These are phyloP conservation scores for Porphyrio hochstetteri DNA, from an alignment of 2,113 vertebrate species.

Conservation along the genomic window DNA sequence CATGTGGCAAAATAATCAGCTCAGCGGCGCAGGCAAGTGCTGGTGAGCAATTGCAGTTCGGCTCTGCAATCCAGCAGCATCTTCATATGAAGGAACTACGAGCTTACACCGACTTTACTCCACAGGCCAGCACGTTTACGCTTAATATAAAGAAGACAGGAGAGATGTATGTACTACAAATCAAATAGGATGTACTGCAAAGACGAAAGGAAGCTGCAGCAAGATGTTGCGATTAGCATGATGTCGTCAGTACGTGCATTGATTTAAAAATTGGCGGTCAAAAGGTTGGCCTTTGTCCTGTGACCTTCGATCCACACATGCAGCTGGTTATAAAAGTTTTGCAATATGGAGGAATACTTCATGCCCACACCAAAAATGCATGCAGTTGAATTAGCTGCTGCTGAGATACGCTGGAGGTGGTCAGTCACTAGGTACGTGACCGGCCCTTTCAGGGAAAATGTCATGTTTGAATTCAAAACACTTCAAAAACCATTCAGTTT, in stretches of 20 bases:
- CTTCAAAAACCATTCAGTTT: neutral
- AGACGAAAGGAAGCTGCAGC: neutral
- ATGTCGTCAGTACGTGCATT: neutral
- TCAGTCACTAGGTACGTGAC: neutral
- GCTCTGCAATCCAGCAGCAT: neutral
- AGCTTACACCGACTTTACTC: neutral
- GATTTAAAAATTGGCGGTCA: neutral
- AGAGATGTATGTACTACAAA: accelerated
- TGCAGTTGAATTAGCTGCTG: neutral
- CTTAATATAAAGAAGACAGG: neutral
- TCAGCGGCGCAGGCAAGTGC: neutral
- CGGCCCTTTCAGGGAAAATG: neutral
- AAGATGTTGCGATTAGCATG: neutral
- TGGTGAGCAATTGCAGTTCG: neutral
- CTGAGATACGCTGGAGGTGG: neutral
- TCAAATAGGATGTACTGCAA: neutral
- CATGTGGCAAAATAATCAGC: neutral
- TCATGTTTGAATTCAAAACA: neutral
- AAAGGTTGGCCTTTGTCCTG: neutral
- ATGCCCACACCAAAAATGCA: neutral
- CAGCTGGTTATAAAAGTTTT: constrained; percentile 12
- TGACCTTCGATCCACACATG: neutral
- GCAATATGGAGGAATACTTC: neutral
- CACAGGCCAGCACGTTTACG: neutral
- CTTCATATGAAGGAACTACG: neutral